Percentiles rank a stretch among this genome's conserved stretches.
Evolutionary conservation across 2,113 vertebrate genomes (phyloP).

Genomic region (Centropus bengalensis): DNA sequence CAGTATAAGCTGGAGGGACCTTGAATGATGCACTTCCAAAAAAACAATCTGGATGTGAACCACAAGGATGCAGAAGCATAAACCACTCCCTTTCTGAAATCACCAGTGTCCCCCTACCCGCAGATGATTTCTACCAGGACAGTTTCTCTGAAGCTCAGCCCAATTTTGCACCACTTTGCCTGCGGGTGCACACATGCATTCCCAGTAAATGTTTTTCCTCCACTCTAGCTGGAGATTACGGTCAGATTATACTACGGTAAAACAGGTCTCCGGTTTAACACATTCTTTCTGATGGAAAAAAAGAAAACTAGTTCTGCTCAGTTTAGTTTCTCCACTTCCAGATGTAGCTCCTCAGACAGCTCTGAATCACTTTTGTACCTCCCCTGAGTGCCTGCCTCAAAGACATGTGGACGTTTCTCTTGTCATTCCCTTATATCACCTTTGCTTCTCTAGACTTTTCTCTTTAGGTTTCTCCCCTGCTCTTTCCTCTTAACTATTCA

Average conservation of each 20-base stretch:
- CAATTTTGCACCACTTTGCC: not conserved
- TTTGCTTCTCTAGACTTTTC: not conserved
- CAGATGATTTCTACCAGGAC: not conserved
- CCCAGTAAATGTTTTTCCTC: not conserved
- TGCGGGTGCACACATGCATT: accelerated
- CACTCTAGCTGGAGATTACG: not conserved
- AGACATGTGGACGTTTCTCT: not conserved
- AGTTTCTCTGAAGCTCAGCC: not conserved
- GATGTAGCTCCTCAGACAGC: not conserved
- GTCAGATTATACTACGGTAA: not conserved
- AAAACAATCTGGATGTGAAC: not conserved
- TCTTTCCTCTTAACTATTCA: not conserved
- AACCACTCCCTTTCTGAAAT: not conserved
- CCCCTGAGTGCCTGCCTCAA: not conserved
- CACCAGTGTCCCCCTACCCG: not conserved
- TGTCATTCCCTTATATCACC: not conserved
- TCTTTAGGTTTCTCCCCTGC: not conserved
- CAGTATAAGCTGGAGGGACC: not conserved
- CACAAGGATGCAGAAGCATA: not conserved
- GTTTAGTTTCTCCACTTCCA: not conserved
- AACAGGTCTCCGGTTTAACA: not conserved
- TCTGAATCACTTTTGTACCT: not conserved
- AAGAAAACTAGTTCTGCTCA: not conserved
- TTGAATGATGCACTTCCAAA: accelerated
- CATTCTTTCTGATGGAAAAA: not conserved